Evolutionary conservation across 2,113 vertebrate species (phyloP).

Genomic region (Anhinga anhinga): DNA sequence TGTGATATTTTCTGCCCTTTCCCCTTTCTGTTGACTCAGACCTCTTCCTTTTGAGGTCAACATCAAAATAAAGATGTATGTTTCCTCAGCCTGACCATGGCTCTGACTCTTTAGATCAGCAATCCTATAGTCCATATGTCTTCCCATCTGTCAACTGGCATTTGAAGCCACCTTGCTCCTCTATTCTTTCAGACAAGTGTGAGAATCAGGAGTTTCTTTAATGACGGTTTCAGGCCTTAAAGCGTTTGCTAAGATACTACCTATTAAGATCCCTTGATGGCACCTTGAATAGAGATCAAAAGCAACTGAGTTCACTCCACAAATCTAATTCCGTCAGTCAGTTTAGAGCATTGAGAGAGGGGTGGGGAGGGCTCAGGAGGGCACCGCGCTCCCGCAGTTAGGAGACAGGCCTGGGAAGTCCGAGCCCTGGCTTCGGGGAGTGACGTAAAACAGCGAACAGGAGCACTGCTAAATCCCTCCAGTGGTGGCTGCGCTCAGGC

Average conservation of each 20-base stretch:
- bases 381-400: not conserved
- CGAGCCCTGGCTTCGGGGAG: not conserved
- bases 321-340: constrained; percentile 32
- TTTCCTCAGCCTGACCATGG: constrained; percentile 62
- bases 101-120: constrained; percentile 68
- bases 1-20: constrained; percentile 71
- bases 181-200: constrained; percentile 72
- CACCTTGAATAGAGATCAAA: constrained; percentile 73
- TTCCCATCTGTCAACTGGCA: constrained; percentile 70
- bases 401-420: not conserved
- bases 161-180: constrained; percentile 64
- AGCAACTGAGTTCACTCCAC: constrained; percentile 39
- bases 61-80: constrained; percentile 74
- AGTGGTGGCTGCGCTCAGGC: not conserved
- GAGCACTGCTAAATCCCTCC: not conserved
- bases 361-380: constrained; percentile 19
- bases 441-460: not conserved
- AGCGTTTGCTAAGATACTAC: constrained; percentile 44
- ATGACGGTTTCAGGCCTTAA: constrained; percentile 44
- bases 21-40: constrained; percentile 63
- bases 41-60: constrained; percentile 70
- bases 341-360: constrained; percentile 46
- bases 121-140: constrained; percentile 68
- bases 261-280: constrained; percentile 65
- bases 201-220: constrained; percentile 64